Percentiles rank a stretch among this genome's conserved stretches.
phyloP scores from a whole-genome alignment of 2,113 vertebrate species.

The Hymenochirus boettgeri region DNA sequence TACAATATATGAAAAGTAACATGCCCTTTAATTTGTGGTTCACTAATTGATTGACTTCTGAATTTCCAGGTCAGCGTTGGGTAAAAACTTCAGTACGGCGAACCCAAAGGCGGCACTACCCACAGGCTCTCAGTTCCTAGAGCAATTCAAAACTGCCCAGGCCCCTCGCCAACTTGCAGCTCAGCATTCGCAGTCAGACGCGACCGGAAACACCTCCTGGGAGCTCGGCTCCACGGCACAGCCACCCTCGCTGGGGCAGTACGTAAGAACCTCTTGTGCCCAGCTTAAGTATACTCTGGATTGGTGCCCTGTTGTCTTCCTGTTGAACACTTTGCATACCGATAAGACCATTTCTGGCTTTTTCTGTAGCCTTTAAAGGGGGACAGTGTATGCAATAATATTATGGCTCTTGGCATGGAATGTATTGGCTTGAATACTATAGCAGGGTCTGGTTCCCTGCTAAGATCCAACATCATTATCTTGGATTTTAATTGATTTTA shows the following conservation, averaged over 20 bases:
- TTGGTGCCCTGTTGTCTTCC: neutral
- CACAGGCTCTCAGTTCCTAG: constrained; percentile 94
- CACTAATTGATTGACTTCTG: too few relatives aligned
- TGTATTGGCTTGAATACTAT: too few relatives aligned
- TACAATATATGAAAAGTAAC: too few relatives aligned
- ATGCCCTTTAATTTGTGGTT: too few relatives aligned
- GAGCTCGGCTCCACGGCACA: constrained; percentile 69
- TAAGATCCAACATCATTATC: too few relatives aligned
- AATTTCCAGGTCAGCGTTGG: constrained; percentile 81
- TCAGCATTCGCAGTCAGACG: constrained; percentile 78
- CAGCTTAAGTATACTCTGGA: neutral
- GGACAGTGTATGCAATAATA: constrained; percentile 40
- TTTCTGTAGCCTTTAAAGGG: constrained; percentile 38
- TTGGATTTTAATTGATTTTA: too few relatives aligned
- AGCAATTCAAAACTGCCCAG: constrained; percentile 96
- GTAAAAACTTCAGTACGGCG: constrained; percentile 88
- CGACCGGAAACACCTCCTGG: constrained; percentile 73
- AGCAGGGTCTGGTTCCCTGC: too few relatives aligned
- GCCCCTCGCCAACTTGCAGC: constrained; percentile 91
- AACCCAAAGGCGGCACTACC: constrained; percentile 83
- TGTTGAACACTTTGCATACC: neutral
- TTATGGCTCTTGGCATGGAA: too few relatives aligned
- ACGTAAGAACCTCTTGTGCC: constrained; percentile 82
- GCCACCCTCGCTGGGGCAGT: constrained; percentile 78
- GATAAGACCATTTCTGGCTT: constrained; percentile 36